Conservation (phyloP, 92 coral and sea anemone species). For the Epizoanthus fatuus region DNA sequence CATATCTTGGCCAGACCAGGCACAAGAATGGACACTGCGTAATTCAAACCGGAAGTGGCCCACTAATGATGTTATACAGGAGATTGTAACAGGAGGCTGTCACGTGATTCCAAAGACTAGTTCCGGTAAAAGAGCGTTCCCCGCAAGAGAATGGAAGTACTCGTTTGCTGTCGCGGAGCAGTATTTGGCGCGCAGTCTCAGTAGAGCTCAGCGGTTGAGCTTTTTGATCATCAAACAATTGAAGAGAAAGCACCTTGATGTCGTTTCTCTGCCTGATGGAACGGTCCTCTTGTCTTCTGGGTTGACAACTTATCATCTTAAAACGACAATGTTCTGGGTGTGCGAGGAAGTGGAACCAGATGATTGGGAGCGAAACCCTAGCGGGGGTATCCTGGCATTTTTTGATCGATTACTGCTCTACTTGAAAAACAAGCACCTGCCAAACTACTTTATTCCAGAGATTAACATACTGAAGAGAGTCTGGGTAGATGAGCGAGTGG, state of each 20-base stretch:
- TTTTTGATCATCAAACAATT: slow-evolving; percentile 58
- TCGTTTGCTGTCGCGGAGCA: slow-evolving; percentile 66
- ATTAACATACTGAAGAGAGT: slow-evolving; percentile 56
- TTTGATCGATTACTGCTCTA: slow-evolving; percentile 35
- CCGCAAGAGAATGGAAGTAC: slow-evolving; percentile 60
- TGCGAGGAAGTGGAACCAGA: slow-evolving; percentile 44
- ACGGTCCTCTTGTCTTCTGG: slow-evolving; percentile 38
- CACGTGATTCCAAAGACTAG: slow-evolving; percentile 61
- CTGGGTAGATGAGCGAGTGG: slow-evolving; percentile 53
- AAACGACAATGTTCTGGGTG: slow-evolving; percentile 60
- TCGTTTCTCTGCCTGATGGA: slow-evolving; percentile 50
- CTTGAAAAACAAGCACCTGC: slow-evolving; percentile 47
- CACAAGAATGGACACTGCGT: slow-evolving; percentile 42
- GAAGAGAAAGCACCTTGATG: slow-evolving; percentile 55
- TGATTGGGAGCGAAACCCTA: slow-evolving; percentile 53
- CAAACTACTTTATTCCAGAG: slow-evolving; percentile 63
- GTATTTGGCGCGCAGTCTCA: slow-evolving; percentile 48
- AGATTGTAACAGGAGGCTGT: slow-evolving; percentile 46
- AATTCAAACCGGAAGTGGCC: slow-evolving; percentile 46
- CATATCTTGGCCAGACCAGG: slow-evolving; percentile 57
- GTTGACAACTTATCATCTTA: slow-evolving; percentile 55
- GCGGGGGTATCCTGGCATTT: slow-evolving; percentile 29
- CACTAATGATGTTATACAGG: slow-evolving; percentile 43
- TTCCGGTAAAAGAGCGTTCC: slow-evolving; percentile 48
- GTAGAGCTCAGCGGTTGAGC: slow-evolving; percentile 52